Evolutionary conservation across 2,888 invertebrate species (phyloP).

Genomic region (Pterostichus niger): DNA sequence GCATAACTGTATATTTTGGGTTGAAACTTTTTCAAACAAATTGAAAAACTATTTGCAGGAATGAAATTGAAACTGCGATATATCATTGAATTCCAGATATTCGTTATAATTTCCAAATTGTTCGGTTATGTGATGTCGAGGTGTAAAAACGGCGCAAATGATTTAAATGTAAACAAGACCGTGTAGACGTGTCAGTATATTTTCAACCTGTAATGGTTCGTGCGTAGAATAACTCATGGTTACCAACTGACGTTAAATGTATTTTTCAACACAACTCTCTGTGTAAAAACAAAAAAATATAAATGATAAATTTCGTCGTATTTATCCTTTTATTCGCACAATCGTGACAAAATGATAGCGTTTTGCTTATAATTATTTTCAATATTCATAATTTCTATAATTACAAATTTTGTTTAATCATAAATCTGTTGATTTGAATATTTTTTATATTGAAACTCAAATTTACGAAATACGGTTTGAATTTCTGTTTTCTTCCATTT

Average conservation of each 20-base stretch:
- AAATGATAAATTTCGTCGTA: slow-evolving; percentile 38
- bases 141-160: slow-evolving; percentile 45
- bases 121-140: neutral
- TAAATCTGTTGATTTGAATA: neutral
- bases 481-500: too few species aligned
- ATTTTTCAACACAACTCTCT: slow-evolving; percentile 36
- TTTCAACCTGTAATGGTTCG: slow-evolving; percentile 50
- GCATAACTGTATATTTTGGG: too few species aligned
- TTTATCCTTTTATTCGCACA: slow-evolving; percentile 8
- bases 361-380: slow-evolving; percentile 23
- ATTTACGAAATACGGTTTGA: too few species aligned
- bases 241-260: slow-evolving; percentile 51
- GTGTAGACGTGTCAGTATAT: slow-evolving; percentile 42
- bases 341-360: slow-evolving; percentile 27
- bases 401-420: neutral
- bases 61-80: neutral
- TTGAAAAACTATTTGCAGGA: neutral
- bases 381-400: slow-evolving; percentile 12
- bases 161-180: slow-evolving; percentile 43
- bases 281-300: slow-evolving; percentile 46
- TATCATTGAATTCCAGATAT: slow-evolving; percentile 17
- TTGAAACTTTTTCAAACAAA: too few species aligned
- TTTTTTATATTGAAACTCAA: too few species aligned
- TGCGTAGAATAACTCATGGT: slow-evolving; percentile 55
- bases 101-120: slow-evolving; percentile 28